phyloP scores from a whole-genome alignment of 2,888 invertebrate genomes.

The Drosophila merina region DNA sequence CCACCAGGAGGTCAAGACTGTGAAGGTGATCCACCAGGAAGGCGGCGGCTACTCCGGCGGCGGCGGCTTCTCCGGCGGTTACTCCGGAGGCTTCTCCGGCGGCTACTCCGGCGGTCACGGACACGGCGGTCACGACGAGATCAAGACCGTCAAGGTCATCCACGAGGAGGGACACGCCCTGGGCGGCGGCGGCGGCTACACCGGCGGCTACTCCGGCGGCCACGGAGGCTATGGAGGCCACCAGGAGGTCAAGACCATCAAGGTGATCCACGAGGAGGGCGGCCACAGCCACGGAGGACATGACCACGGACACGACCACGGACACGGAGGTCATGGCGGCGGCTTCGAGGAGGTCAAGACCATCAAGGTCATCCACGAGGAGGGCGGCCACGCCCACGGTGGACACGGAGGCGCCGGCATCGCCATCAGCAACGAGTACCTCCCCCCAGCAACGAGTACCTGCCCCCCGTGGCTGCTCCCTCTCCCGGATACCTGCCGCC shows the following conservation, averaged over 20 bases:
- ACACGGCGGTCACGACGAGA: slow-evolving; percentile 33
- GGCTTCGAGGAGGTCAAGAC: slow-evolving; percentile 43
- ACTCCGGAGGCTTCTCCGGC: slow-evolving; percentile 54
- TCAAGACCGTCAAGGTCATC: slow-evolving; percentile 42
- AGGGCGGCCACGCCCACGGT: slow-evolving; percentile 34
- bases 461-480: slow-evolving; percentile 60
- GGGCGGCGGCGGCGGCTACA: slow-evolving; percentile 19
- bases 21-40: slow-evolving; percentile 64
- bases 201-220: slow-evolving; percentile 44
- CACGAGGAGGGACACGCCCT: slow-evolving; percentile 45
- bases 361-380: slow-evolving; percentile 47
- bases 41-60: slow-evolving; percentile 47
- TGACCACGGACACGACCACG: slow-evolving; percentile 4
- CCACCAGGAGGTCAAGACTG: slow-evolving; percentile 62
- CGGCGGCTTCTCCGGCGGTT: slow-evolving; percentile 40
- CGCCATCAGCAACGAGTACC: slow-evolving; percentile 33
- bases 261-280: slow-evolving; percentile 48
- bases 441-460: slow-evolving; percentile 43
- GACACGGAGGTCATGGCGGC: slow-evolving; percentile 4
- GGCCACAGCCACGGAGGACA: slow-evolving; percentile 25
- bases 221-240: slow-evolving; percentile 34
- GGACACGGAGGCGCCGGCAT: slow-evolving; percentile 10
- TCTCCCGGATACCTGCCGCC: slow-evolving; percentile 68
- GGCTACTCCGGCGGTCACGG: slow-evolving; percentile 61
- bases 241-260: slow-evolving; percentile 38